phyloP scores from a whole-genome alignment of 2,888 invertebrate genomes.

The Cryptus viduatorius region DNA sequence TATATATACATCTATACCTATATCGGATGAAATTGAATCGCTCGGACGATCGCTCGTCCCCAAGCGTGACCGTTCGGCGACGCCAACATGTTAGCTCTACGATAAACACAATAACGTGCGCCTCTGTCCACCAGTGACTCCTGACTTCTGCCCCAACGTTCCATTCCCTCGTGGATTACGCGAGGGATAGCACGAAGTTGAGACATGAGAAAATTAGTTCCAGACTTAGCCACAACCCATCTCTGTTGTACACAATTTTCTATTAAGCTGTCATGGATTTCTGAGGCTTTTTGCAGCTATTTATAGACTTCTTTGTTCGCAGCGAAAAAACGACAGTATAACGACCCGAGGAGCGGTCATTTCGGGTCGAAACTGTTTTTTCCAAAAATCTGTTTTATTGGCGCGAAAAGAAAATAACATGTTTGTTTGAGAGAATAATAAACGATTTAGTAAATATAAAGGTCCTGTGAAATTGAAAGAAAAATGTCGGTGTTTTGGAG shows the following conservation, averaged over 20 bases:
- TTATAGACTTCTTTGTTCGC: not conserved
- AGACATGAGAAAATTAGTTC: constrained; percentile 33
- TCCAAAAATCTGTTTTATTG: no score
- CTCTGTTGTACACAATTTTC: not conserved
- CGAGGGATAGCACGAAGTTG: constrained; percentile 11
- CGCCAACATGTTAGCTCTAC: not conserved
- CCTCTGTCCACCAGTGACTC: constrained; percentile 10
- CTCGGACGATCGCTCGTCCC: constrained; percentile 33
- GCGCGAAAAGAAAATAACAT: no score
- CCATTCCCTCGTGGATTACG: not conserved
- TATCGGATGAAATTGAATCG: constrained; percentile 41
- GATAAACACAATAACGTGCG: constrained; percentile 7
- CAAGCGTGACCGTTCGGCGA: constrained; percentile 13
- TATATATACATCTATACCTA: not conserved
- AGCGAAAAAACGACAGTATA: not conserved
- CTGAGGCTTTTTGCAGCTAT: not conserved
- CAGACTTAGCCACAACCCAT: not conserved
- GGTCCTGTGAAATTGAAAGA: no score
- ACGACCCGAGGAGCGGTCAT: not conserved
- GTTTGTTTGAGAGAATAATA: no score
- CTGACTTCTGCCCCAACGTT: constrained; percentile 4
- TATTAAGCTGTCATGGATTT: not conserved
- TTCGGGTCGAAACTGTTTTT: no score
- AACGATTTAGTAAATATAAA: no score
- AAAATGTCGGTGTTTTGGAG: no score